Percentiles rank a stretch among this genome's conserved stretches.
phyloP scores from a whole-genome alignment of 2,797 vertebrate species.

The Manis javanica region DNA sequence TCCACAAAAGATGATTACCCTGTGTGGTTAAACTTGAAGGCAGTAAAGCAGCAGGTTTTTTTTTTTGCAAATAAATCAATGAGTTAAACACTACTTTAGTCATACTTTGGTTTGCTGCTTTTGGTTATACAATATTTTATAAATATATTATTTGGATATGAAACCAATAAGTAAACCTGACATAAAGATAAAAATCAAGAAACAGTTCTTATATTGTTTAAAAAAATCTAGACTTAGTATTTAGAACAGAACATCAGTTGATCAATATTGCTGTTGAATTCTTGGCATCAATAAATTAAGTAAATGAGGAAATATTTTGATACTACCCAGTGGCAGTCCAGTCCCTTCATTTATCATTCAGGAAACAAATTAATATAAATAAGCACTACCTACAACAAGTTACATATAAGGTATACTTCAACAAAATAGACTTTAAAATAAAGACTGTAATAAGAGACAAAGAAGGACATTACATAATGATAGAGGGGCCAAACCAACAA shows the following conservation, averaged over 20 bases:
- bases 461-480: not conserved
- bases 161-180: not conserved
- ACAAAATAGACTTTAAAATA: not conserved
- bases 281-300: not conserved
- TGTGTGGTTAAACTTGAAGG: conserved; percentile 77
- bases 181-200: conserved; percentile 9
- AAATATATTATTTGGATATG: not conserved
- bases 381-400: not conserved
- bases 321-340: not conserved
- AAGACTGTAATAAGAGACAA: not conserved
- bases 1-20: conserved; percentile 61
- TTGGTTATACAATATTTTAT: not conserved
- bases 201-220: not conserved
- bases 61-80: conserved; percentile 69
- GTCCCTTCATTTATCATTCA: not conserved
- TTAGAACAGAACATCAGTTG: not conserved
- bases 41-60: conserved; percentile 65
- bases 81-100: conserved; percentile 61
- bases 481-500: not conserved
- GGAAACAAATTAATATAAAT: not conserved
- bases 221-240: not conserved
- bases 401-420: not conserved
- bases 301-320: not conserved
- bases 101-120: conserved; percentile 49
- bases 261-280: not conserved